Base-by-base conservation (phyloP, 1,140 invertebrate genomes). In the Leptoteleia sp. region DNA sequence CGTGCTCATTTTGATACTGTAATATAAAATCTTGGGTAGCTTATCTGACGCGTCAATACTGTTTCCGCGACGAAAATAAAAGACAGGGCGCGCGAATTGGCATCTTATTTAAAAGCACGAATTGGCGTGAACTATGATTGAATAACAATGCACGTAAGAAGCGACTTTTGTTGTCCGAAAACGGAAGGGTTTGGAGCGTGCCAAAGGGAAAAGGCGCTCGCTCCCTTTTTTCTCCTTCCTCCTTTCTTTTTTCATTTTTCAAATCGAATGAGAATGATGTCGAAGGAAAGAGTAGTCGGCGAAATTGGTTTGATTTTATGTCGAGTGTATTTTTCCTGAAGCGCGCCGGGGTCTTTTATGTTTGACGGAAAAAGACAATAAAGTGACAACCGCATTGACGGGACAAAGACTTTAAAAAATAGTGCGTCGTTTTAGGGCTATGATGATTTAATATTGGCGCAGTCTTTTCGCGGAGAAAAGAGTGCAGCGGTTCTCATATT, bases 251-350 rank as follows among this genome's bases (percentile, higher is more conserved):
- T 54, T 38, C 16, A 9, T 48, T 62, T 62, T 57, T 62, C 22
- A 70, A 76, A 70, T 76, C 38, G 55, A 76, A 64, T 54, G 54
- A 68, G 27, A 68, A 47, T 42, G 52, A 65, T 50, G 54, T 50
- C 54, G 71, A 25, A 55, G 22, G 61, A 62, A 76, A 68, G 48
- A 64, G 55, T 54, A 75, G 47, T 42, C 35, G 12, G 3, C 9
- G 64, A 76, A 70, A 76, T 76, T 76, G 73, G 64, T 76, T 76
- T 64, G 73, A 70, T 70, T 76, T 70, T 76, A 64, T 67, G 57
- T 48, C 9, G 19, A 70, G 42, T 48, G 40, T 52, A 38, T 61
- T 76, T 64, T 64, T 8, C n/a, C 47, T 27, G 54, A 12, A 9
- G 22, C 57, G 31, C 47, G 11, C 6, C 12, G 35, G 48, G 55